Percentiles rank a stretch among this genome's conserved stretches.
Evolutionary conservation across 1,140 invertebrate species (phyloP).

Genomic region (Stenopsyche tienmushanensis): DNA sequence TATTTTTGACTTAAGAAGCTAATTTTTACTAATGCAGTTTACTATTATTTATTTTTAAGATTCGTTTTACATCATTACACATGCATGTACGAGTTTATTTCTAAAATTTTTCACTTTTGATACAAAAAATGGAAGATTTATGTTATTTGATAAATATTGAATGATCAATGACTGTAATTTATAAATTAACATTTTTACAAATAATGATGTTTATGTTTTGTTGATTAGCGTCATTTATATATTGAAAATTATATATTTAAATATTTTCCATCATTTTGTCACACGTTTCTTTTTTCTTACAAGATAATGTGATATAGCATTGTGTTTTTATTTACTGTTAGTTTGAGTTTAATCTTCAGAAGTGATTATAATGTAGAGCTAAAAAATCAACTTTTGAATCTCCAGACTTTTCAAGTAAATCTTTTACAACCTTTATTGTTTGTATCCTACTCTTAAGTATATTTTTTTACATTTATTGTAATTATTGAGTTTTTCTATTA

Average conservation of each 20-base stretch:
- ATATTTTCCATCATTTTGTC: constrained; percentile 1
- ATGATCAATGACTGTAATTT: neutral
- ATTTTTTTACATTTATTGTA: too few species aligned
- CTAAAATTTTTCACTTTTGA: neutral
- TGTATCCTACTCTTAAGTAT: too few species aligned
- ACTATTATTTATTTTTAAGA: constrained; percentile 40
- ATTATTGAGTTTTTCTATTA: neutral
- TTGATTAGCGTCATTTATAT: neutral
- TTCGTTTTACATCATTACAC: constrained; percentile 18
- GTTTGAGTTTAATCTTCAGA: too few species aligned
- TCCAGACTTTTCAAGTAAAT: too few species aligned
- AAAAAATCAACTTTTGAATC: too few species aligned
- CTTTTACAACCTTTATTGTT: too few species aligned
- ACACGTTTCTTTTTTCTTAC: neutral
- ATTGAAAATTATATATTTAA: neutral
- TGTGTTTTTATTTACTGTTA: too few species aligned
- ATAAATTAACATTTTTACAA: neutral
- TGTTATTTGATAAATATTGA: constrained; percentile 1
- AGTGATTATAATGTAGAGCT: too few species aligned
- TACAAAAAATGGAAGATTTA: neutral
- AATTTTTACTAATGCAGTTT: constrained; percentile 38
- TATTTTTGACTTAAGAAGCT: constrained; percentile 35
- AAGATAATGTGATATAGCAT: neutral
- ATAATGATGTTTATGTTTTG: neutral
- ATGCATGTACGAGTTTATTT: constrained; percentile 4